phyloP scores from a whole-genome alignment of 2,113 vertebrate species.

The Microtus oregoni region DNA sequence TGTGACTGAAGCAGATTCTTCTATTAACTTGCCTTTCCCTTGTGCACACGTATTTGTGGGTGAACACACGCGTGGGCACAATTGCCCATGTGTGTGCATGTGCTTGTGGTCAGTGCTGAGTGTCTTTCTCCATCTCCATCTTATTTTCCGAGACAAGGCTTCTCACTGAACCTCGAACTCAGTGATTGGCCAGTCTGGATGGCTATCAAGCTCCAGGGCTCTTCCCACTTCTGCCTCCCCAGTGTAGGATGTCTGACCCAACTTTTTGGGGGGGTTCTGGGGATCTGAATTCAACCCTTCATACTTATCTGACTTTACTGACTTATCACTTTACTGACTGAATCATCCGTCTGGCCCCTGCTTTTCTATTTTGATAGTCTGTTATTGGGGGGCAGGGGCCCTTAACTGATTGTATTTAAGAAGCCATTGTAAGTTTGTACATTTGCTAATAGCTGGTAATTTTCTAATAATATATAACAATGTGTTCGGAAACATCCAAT shows the following conservation, averaged over 20 bases:
- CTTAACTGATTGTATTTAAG: conserved; percentile 13
- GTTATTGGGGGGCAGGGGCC: not conserved
- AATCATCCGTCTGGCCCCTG: not conserved
- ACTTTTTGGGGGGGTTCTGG: not conserved
- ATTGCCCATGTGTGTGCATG: too few species aligned
- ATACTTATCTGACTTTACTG: not conserved
- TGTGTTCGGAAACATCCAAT: not conserved
- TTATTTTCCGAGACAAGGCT: not conserved
- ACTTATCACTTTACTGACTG: not conserved
- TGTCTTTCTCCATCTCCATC: not conserved
- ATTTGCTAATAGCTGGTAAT: not conserved
- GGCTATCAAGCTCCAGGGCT: not conserved
- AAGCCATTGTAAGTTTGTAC: not conserved
- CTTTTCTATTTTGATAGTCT: conserved; percentile 28
- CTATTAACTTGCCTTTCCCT: conserved; percentile 14
- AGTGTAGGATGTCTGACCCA: too few species aligned
- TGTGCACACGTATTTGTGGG: too few species aligned
- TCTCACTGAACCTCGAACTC: not conserved
- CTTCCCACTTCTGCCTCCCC: not conserved
- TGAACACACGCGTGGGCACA: too few species aligned
- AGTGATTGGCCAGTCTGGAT: not conserved
- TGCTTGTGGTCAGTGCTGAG: not conserved
- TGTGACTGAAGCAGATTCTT: not conserved
- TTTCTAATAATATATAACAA: conserved; percentile 42
- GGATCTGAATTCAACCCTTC: not conserved